A percentile compares a stretch with the other conserved stretches of the same genome.
Evolutionary conservation across 1,140 invertebrate genomes (phyloP).

Genomic region (Drosophila equinoxialis): DNA sequence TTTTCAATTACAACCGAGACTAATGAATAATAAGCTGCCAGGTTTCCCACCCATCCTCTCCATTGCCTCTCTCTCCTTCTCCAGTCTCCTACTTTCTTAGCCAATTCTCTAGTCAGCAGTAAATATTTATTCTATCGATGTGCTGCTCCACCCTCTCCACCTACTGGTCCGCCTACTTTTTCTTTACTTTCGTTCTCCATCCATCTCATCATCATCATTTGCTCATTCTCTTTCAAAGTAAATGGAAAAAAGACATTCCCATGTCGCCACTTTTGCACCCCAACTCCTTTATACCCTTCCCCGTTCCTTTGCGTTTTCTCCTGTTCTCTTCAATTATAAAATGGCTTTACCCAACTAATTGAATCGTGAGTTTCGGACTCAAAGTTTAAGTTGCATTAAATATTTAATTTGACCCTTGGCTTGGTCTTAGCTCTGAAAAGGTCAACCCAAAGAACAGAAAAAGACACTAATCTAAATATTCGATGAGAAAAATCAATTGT

Average conservation of each 20-base stretch:
- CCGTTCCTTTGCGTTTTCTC: conserved; percentile 22
- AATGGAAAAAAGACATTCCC: conserved; percentile 17
- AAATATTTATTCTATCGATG: conserved; percentile 15
- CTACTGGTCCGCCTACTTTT: neutral
- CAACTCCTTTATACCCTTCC: neutral
- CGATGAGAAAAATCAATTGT: conserved; percentile 3
- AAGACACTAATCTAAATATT: neutral
- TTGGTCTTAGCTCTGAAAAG: neutral
- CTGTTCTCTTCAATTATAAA: conserved; percentile 67
- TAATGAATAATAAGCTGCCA: conserved; percentile 62
- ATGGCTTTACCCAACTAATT: conserved; percentile 79
- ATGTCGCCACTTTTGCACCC: neutral
- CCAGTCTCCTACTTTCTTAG: conserved; percentile 13
- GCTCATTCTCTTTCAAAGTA: conserved; percentile 14
- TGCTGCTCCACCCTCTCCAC: neutral
- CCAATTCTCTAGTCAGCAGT: conserved; percentile 11
- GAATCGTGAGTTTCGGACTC: conserved; percentile 35
- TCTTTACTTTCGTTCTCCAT: neutral
- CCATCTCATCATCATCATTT: conserved; percentile 7
- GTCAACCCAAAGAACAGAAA: neutral
- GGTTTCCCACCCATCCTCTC: neutral
- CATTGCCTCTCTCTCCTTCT: conserved; percentile 16
- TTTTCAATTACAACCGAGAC: conserved; percentile 66
- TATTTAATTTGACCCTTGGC: conserved; percentile 8
- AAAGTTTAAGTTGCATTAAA: conserved; percentile 12